Evolutionary conservation across 2,797 vertebrate genomes (phyloP), one percentile per base, ranked within the genome.

Genomic region (Hylomyscus alleni): DNA sequence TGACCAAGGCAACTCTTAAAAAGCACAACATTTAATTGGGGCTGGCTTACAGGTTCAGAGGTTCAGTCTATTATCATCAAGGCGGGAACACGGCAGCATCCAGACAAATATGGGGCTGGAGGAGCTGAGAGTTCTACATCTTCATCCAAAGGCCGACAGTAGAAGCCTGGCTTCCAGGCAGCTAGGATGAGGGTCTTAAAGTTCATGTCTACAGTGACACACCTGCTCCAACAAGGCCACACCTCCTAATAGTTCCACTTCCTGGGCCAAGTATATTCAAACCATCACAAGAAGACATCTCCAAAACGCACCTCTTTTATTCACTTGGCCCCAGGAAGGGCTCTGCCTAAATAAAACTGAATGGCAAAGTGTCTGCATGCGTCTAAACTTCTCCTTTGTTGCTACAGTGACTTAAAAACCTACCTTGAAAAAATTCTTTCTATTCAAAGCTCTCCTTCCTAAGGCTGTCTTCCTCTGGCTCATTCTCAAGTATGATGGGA

Each of bases 351-450:
- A 92, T 95, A 94, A 94, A 83, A 89, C 40, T n/a, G 95, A 97
- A 97, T 89, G 76, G 94, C 94, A 86, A 92, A 40, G 78, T 93
- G 52, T 95, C 95, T 97, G 22, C 60, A 80, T 95, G 78, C 73
- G 73, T 72, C 96, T 93, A 90, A 97, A 96, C 40, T 47, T 97
- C 92, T 96, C 93, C 96, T 93, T 89, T 96, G 96, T 93, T 82
- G 62, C 95, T 75, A n/a, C 62, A 54, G 50, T 52, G 85, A 95
- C 95, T 96, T 93, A 93, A 93, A 97, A 96, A 37, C 26, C 95
- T 69, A 87, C 62, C 77, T 94, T 83, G 91, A 93, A 96, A 93
- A 96, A 84, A 95, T 83, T 81, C 91, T 84, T 95, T 76, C 76
- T 89, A 62, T 65, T 94, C 69, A 20, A 69, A 89, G 82, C 76